Conservation (phyloP, 2,888 invertebrate species). For the Cheilosia soror region DNA sequence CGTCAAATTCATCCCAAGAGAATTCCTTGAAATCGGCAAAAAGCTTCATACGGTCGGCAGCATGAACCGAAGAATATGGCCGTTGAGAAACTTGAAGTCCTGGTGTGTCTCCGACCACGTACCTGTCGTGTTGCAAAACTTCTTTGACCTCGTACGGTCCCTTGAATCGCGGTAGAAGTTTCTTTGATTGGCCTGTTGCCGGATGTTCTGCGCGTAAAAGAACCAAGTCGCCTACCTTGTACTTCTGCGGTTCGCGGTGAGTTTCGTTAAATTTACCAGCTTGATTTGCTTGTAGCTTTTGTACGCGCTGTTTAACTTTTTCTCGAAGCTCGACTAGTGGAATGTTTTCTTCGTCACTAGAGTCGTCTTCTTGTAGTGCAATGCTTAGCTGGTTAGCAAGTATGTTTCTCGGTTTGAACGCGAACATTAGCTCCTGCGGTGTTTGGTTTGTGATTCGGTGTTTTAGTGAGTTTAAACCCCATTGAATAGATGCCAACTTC, state of each 20-base stretch:
- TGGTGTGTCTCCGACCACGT: no score
- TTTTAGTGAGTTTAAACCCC: constrained; percentile 31
- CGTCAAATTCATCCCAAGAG: no score
- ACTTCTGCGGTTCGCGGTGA: background rate
- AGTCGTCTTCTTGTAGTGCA: background rate
- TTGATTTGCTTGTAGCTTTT: background rate
- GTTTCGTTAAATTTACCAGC: background rate
- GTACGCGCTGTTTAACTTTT: constrained; percentile 7
- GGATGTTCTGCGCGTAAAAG: background rate
- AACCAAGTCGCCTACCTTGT: background rate
- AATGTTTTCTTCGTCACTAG: constrained; percentile 18
- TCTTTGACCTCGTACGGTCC: no score
- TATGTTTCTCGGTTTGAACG: background rate
- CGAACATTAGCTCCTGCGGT: constrained; percentile 46
- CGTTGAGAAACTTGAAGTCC: no score
- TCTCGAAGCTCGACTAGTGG: constrained; percentile 5
- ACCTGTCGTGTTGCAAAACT: no score
- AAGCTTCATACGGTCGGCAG: no score
- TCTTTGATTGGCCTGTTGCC: background rate
- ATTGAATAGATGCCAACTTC: constrained; percentile 36
- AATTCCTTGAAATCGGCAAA: no score
- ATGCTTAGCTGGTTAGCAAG: background rate
- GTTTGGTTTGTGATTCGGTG: constrained; percentile 19
- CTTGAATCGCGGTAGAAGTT: background rate
- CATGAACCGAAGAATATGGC: no score